Evolutionary conservation across 2,113 vertebrate species (phyloP).

Genomic region (Oncorhynchus nerka): DNA sequence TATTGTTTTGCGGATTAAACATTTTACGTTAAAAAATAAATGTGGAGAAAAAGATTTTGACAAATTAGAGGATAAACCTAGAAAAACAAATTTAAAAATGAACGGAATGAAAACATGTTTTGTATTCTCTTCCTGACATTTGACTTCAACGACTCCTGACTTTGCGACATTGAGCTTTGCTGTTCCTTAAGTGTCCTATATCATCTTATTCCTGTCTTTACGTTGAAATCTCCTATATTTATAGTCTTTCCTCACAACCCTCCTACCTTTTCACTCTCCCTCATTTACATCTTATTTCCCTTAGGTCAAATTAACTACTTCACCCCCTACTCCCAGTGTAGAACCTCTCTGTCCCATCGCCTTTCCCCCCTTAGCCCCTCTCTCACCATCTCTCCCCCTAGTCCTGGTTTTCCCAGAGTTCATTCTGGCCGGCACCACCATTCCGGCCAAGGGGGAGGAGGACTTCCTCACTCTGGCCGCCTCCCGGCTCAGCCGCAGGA

Average conservation of each 20-base stretch:
- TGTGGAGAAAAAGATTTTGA: background rate
- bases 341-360: background rate
- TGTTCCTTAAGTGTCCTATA: background rate
- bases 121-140: constrained; percentile 11
- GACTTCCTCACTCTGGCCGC: constrained; percentile 93
- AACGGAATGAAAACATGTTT: no score
- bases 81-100: no score
- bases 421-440: constrained; percentile 80
- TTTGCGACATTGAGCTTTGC: no score
- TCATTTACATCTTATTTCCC: background rate
- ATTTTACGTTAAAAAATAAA: background rate
- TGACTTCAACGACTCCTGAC: constrained; percentile 2
- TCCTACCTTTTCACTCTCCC: background rate
- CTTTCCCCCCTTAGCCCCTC: background rate
- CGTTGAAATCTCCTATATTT: constrained; percentile 10
- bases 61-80: no score
- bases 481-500: constrained; percentile 88
- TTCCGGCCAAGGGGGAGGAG: constrained; percentile 91
- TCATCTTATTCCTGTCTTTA: background rate
- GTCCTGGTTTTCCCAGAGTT: constrained; percentile 44
- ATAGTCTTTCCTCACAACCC: constrained; percentile 16
- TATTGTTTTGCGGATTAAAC: constrained; percentile 4
- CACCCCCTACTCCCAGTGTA: background rate
- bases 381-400: constrained; percentile 28
- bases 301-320: background rate